A percentile compares a stretch with the other conserved stretches of the same genome.
These are phyloP conservation scores for Luperina nickerlii DNA, from an alignment of 2,888 invertebrate genomes.

Conservation along the genomic window DNA sequence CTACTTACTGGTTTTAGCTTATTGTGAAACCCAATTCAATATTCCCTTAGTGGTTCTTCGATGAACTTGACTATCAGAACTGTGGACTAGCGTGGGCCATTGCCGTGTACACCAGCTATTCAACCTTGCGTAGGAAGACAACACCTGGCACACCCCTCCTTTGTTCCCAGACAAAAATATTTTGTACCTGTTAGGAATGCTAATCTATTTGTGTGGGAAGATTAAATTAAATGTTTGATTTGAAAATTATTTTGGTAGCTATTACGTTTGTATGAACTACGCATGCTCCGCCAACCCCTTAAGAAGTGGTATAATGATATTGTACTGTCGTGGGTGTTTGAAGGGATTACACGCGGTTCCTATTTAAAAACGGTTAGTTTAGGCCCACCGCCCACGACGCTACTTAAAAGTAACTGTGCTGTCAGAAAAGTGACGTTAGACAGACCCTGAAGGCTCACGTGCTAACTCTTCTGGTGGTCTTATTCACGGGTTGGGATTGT, in stretches of 20 bases:
- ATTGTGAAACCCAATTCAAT: background rate
- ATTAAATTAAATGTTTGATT: slow-evolving; percentile 24
- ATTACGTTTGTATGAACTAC: no score
- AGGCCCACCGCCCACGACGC: background rate
- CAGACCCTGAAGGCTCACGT: no score
- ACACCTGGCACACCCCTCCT: slow-evolving; percentile 38
- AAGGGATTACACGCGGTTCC: background rate
- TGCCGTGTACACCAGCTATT: background rate
- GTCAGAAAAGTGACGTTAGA: no score
- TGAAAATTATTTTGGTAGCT: no score
- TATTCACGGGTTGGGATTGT: no score
- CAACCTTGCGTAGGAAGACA: background rate
- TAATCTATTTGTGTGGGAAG: slow-evolving; percentile 28
- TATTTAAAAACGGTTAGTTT: background rate
- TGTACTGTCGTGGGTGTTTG: background rate
- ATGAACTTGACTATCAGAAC: background rate
- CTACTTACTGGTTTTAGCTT: background rate
- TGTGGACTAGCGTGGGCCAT: background rate
- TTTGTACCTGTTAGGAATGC: slow-evolving; percentile 32
- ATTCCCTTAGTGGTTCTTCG: background rate
- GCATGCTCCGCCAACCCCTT: no score
- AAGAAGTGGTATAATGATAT: background rate
- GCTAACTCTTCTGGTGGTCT: no score
- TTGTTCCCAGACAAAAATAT: slow-evolving; percentile 47
- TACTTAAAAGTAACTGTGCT: background rate